A percentile compares a stretch with the other conserved stretches of the same genome.
Conservation (phyloP, 2,888 invertebrate genomes). For the Erebia palarica region DNA sequence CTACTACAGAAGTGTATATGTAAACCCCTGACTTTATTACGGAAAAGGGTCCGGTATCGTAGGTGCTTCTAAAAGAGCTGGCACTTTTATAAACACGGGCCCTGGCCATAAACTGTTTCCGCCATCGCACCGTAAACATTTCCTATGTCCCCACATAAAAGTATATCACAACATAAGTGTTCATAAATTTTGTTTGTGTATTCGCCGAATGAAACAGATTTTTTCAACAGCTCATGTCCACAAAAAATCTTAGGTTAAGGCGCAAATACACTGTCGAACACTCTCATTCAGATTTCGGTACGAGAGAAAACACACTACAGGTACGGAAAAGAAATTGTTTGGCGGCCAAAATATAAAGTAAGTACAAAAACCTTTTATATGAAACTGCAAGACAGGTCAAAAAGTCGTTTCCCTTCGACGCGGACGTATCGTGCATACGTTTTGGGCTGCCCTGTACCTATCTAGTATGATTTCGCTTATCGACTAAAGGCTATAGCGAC, state of each 20-base stretch:
- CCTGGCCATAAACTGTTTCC: constrained; percentile 38
- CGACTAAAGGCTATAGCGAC: no score
- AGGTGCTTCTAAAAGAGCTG: constrained; percentile 42
- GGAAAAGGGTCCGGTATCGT: constrained; percentile 25
- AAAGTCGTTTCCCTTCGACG: no score
- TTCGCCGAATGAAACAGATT: constrained; percentile 16
- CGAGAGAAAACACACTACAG: no score
- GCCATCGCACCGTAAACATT: constrained; percentile 23
- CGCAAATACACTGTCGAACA: not conserved
- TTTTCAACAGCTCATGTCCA: constrained; percentile 7
- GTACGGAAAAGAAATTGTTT: no score
- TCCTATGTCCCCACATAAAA: constrained; percentile 23
- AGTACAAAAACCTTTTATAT: no score
- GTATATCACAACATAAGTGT: constrained; percentile 24
- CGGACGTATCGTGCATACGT: no score
- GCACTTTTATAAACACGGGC: constrained; percentile 62
- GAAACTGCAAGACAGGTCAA: no score
- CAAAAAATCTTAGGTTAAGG: not conserved
- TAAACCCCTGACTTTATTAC: constrained; percentile 22
- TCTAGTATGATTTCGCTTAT: no score
- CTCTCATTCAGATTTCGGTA: no score
- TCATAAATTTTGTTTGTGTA: constrained; percentile 21
- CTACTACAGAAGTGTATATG: constrained; percentile 4
- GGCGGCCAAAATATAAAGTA: no score
- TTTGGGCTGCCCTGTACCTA: no score